Conservation (phyloP, 2,113 vertebrate species). For the Gallinago undulata region DNA sequence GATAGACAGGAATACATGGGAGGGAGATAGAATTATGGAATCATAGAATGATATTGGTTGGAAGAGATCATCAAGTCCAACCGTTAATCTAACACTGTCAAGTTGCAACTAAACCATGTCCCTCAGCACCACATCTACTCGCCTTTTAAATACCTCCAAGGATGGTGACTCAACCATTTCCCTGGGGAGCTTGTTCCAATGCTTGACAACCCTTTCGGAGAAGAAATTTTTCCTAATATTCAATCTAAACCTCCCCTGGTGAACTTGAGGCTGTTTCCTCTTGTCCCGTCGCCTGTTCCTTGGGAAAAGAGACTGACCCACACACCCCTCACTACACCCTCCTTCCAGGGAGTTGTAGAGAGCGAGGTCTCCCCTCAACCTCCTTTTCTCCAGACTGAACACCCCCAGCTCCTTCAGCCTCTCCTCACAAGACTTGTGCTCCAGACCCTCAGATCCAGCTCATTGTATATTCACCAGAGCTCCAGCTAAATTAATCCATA, state of each 20-base stretch:
- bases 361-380: not conserved
- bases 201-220: not conserved
- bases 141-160: not conserved
- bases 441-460: not conserved
- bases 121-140: not conserved
- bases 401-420: not conserved
- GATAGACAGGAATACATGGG: fast-evolving
- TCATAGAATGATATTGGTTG: not conserved
- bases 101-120: not conserved
- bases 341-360: not conserved
- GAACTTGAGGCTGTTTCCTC: not conserved
- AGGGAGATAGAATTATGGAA: not conserved
- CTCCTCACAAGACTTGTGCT: not conserved
- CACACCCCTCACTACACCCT: not conserved
- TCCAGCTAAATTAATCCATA: not conserved
- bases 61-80: not conserved
- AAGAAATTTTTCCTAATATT: not conserved
- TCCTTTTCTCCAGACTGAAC: not conserved
- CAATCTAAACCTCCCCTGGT: not conserved
- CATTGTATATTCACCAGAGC: not conserved
- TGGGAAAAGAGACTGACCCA: not conserved
- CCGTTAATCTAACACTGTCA: not conserved
- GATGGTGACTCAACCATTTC: not conserved
- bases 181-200: not conserved
- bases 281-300: not conserved